Percentiles rank a stretch among this genome's conserved stretches.
Evolutionary conservation across 2,113 vertebrate genomes (phyloP).

Genomic region (Isurus oxyrinchus): DNA sequence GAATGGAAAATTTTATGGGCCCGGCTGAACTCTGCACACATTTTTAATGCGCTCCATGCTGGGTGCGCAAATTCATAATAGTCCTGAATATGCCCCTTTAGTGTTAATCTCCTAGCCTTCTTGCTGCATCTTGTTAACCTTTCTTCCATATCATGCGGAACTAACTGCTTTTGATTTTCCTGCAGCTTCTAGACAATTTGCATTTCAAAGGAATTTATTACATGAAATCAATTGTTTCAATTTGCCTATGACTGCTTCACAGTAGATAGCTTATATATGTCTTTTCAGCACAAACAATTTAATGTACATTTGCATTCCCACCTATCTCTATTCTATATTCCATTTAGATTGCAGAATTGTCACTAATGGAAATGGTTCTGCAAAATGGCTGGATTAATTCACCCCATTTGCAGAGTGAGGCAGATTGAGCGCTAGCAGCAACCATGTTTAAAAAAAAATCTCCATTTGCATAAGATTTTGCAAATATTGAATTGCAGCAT

Average conservation of each 20-base stretch:
- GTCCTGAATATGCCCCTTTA: not conserved
- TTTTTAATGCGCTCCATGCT: not conserved
- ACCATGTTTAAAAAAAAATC: not conserved
- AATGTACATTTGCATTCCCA: not conserved
- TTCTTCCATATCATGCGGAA: not conserved
- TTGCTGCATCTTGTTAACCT: not conserved
- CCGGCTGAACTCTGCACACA: not conserved
- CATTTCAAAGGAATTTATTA: not conserved
- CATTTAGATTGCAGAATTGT: not conserved
- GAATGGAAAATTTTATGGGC: not conserved
- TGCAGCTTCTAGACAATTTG: not conserved
- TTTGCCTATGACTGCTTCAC: not conserved
- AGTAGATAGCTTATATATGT: not conserved
- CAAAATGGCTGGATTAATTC: not conserved
- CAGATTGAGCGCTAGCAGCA: not conserved
- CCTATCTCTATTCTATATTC: not conserved
- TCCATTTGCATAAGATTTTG: not conserved
- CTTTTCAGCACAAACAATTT: not conserved
- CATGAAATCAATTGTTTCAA: not conserved
- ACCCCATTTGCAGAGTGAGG: not conserved
- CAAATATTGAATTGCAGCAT: not conserved
- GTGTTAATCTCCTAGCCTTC: not conserved
- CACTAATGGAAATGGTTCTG: not conserved
- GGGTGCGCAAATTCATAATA: not conserved
- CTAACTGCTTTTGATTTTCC: not conserved